phyloP scores from a whole-genome alignment of 64 coral and sea anemone species.

The Montipora foliosa region DNA sequence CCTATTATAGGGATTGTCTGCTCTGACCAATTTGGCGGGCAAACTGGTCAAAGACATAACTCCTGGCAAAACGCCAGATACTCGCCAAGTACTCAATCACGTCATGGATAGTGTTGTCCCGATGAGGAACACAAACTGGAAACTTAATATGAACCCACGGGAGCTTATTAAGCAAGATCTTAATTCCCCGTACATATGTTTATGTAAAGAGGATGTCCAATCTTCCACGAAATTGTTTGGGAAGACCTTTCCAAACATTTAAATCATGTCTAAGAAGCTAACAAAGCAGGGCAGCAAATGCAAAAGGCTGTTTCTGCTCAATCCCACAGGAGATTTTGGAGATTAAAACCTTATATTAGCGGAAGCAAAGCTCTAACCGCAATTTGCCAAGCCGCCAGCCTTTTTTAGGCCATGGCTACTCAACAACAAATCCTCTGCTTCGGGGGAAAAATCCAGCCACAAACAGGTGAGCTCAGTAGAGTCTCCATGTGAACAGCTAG shows the following conservation, averaged over 20 bases:
- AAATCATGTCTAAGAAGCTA: too few species aligned
- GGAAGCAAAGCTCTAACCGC: neutral
- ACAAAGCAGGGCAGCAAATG: too few species aligned
- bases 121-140: too few species aligned
- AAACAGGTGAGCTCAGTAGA: neutral
- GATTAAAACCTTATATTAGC: conserved; percentile 7
- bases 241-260: too few species aligned
- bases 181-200: conserved; percentile 37
- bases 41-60: too few species aligned
- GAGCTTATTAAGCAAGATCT: neutral
- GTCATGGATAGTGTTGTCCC: too few species aligned
- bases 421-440: neutral
- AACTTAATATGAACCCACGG: too few species aligned
- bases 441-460: neutral
- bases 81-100: neutral
- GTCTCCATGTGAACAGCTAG: neutral
- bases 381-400: neutral
- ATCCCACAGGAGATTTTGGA: neutral
- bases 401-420: neutral
- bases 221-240: too few species aligned
- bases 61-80: too few species aligned
- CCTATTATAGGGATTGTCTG: neutral
- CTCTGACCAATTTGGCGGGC: neutral
- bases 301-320: too few species aligned
- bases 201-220: conserved; percentile 21